Evolutionary conservation across 2,797 vertebrate genomes (phyloP).

Genomic region (Cryptoblepharus egeriae): DNA sequence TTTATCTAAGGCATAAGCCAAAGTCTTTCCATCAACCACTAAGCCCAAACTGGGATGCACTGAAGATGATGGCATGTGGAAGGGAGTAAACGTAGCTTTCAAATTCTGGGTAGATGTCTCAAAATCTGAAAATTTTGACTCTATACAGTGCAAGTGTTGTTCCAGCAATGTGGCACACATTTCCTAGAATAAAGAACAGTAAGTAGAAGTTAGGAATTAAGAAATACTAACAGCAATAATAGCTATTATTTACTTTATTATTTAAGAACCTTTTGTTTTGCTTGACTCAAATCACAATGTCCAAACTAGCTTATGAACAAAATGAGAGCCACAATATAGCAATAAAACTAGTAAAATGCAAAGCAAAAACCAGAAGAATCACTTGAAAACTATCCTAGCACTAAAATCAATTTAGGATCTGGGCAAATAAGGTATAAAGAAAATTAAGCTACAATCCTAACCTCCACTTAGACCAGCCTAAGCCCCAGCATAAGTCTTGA

Average conservation of each 20-base stretch:
- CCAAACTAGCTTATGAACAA: background rate
- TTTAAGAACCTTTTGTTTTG: background rate
- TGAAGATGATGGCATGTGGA: constrained; percentile 74
- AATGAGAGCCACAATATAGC: background rate
- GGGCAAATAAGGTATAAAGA: background rate
- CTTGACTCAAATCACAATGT: background rate
- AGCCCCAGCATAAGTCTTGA: too few relatives aligned
- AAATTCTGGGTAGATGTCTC: constrained; percentile 71
- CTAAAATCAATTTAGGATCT: too few relatives aligned
- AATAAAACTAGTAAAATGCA: too few relatives aligned
- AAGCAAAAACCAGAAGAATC: too few relatives aligned
- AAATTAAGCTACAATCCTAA: too few relatives aligned
- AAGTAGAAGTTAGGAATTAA: constrained; percentile 19
- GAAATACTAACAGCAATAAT: background rate
- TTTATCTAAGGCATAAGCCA: constrained; percentile 92
- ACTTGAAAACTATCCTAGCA: too few relatives aligned
- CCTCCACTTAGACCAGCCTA: too few relatives aligned
- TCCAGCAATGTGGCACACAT: constrained; percentile 90
- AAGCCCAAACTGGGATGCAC: constrained; percentile 85
- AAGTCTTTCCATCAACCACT: constrained; percentile 93
- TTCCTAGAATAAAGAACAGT: constrained; percentile 82
- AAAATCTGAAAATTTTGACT: constrained; percentile 83
- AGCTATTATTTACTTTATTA: background rate
- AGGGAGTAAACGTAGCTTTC: constrained; percentile 72
- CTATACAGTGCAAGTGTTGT: constrained; percentile 89